A percentile compares a stretch with the other conserved stretches of the same genome.
phyloP scores from a whole-genome alignment of 2,797 vertebrate genomes.

The Channa striata region DNA sequence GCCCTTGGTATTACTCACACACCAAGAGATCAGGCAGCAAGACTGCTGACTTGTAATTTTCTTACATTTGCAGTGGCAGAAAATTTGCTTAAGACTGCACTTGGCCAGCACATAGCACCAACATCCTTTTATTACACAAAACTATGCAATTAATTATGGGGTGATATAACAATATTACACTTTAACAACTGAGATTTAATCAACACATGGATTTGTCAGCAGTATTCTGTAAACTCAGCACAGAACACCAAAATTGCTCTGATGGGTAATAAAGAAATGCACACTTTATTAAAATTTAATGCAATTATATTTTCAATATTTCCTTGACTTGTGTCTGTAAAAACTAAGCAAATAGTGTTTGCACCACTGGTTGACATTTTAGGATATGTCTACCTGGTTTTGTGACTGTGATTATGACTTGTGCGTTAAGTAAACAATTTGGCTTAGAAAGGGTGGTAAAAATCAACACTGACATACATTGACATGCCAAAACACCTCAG shows the following conservation, averaged over 20 bases:
- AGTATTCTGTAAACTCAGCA: conserved; percentile 53
- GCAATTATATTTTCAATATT: conserved; percentile 63
- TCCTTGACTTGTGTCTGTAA: neutral
- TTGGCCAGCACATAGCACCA: conserved; percentile 40
- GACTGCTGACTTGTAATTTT: conserved; percentile 65
- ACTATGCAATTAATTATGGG: conserved; percentile 53
- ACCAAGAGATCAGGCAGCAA: conserved; percentile 29
- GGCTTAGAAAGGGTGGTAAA: no score
- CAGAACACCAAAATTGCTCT: conserved; percentile 38
- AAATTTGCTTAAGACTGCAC: conserved; percentile 53
- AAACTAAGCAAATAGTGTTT: neutral
- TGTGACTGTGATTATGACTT: neutral
- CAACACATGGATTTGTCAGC: conserved; percentile 55
- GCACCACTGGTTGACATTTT: conserved; percentile 6
- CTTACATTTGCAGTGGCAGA: conserved; percentile 42
- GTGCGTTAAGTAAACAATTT: conserved; percentile 13
- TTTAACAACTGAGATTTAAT: conserved; percentile 67
- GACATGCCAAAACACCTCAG: no score
- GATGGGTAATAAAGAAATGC: conserved; percentile 47
- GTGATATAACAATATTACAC: conserved; percentile 65
- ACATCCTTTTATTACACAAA: conserved; percentile 55
- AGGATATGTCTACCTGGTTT: neutral
- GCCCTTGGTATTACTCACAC: conserved; percentile 9
- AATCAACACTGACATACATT: no score
- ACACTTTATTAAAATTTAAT: conserved; percentile 57